phyloP scores from a whole-genome alignment of 2,113 vertebrate genomes.

The Anhinga rufa region DNA sequence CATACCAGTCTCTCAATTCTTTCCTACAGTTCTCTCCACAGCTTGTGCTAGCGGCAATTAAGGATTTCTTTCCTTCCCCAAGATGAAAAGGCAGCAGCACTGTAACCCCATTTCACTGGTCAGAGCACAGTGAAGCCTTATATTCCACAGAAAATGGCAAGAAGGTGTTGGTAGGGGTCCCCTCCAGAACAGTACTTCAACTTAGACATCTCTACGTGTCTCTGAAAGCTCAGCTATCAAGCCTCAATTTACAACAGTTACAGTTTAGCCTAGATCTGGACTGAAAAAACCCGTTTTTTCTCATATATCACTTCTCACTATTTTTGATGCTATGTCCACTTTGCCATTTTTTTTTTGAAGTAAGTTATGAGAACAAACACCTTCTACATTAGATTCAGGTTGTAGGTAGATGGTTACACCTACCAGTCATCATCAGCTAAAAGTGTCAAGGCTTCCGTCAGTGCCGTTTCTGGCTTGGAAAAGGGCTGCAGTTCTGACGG shows the following conservation, averaged over 20 bases:
- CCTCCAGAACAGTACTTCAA: background rate
- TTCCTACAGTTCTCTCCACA: background rate
- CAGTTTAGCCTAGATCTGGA: background rate
- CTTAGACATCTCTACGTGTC: background rate
- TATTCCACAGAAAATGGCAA: background rate
- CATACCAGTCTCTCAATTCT: background rate
- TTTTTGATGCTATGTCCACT: fast-evolving
- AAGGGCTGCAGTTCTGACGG: conserved; percentile 77
- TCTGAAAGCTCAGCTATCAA: background rate
- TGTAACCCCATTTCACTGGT: fast-evolving
- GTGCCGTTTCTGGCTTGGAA: conserved; percentile 77
- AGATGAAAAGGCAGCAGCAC: background rate
- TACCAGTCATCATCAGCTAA: conserved; percentile 88
- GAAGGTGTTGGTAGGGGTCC: background rate
- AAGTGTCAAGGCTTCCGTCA: conserved; percentile 81
- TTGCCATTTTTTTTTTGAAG: background rate
- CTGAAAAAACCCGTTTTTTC: fast-evolving
- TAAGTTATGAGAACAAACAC: background rate
- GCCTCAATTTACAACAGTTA: background rate
- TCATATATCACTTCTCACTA: fast-evolving
- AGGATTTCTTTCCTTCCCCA: background rate
- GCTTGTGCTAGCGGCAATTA: background rate
- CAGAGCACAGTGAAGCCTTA: background rate
- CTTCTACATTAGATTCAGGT: background rate
- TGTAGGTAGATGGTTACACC: background rate